A percentile compares a stretch with the other conserved stretches of the same genome.
phyloP scores from a whole-genome alignment of 2,888 invertebrate species.

The Stenotaenia linearis region DNA sequence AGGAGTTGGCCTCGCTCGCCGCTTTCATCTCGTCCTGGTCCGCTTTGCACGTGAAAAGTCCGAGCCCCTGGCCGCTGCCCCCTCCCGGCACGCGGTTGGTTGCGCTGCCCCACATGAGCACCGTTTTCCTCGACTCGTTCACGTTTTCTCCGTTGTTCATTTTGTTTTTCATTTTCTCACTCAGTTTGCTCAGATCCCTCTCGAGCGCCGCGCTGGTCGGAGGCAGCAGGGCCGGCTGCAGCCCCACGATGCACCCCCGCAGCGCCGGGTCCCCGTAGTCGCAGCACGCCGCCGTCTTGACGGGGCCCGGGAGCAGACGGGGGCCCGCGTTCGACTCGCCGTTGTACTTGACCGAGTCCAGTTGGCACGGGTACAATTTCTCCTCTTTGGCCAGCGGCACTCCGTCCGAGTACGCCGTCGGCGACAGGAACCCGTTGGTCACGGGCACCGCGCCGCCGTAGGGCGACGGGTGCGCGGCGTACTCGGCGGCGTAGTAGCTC shows the following conservation, averaged over 20 bases:
- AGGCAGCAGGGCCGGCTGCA: conserved; percentile 40
- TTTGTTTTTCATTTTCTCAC: neutral
- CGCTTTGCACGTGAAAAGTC: conserved; percentile 34
- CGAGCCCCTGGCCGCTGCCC: conserved; percentile 2
- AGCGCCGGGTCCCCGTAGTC: conserved; percentile 35
- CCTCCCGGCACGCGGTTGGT: conserved; percentile 37
- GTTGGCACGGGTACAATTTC: conserved; percentile 59
- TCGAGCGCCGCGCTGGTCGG: conserved; percentile 45
- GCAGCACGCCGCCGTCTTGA: conserved; percentile 37
- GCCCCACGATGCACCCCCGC: conserved; percentile 37
- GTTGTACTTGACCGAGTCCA: conserved; percentile 48
- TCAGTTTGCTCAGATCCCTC: conserved; percentile 40
- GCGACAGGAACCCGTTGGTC: conserved; percentile 71
- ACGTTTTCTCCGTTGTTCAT: conserved; percentile 35
- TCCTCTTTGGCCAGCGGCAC: conserved; percentile 42
- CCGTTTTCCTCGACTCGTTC: conserved; percentile 72
- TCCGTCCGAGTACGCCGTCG: conserved; percentile 42
- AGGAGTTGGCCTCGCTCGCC: conserved; percentile 1
- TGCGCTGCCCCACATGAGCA: conserved; percentile 78
- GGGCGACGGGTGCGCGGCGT: conserved; percentile 50
- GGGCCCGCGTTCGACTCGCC: conserved; percentile 35
- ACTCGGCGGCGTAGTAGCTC: conserved; percentile 60
- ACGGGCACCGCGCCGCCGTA: conserved; percentile 49
- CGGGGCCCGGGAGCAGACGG: conserved; percentile 32
- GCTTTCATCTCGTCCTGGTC: conserved; percentile 3